Base-by-base conservation (phyloP, 1,140 invertebrate species). In the Hycleus cichorii region DNA sequence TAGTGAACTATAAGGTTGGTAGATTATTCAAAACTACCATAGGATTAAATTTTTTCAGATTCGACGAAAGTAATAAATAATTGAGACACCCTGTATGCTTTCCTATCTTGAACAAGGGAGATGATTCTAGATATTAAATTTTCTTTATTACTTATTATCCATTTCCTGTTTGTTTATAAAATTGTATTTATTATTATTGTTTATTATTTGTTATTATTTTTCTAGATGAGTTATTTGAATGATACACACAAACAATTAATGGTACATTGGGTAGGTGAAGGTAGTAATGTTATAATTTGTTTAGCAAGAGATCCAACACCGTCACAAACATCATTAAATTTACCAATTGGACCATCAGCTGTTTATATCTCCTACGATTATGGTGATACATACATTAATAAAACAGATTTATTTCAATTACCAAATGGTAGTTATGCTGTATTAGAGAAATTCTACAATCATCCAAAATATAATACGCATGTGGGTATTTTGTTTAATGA, bases 181-280 rank as follows among this genome's bases (percentile, higher is more conserved):
- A 5, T 32, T n/a, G 4, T 45, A 10, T 42, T 26, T 46, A 32
- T 46, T 54, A 9, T 25, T 38, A 47, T 26, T n/a, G 8, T 46
- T 39, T 54, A 47, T 42, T 25, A 24, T 39, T 44, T 39, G 39
- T 60, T 57, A 54, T 60, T 65, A 65, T 64, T 67, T 39, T 62
- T 77, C 5, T 73, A 89, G 87, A 79, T 84, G 39, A 85, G 82
- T 53, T 72, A 79, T 45, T 75, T 94, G 7, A 90, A 91, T 76
- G 90, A 93, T 73, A 86, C 83, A 49, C 91, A 94, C 73, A 88
- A 89, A 64, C 89, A 91, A 69, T 73, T 95, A 63, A 88, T 93
- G 79, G 90, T 94, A 1, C 87, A 93, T 75, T 94, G 92, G 91
- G 89, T 91, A 27, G 90, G 91, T 25, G 85, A 89, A 69, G 83